Conservation (phyloP, 2,797 vertebrate species). For the Clamator glandarius region DNA sequence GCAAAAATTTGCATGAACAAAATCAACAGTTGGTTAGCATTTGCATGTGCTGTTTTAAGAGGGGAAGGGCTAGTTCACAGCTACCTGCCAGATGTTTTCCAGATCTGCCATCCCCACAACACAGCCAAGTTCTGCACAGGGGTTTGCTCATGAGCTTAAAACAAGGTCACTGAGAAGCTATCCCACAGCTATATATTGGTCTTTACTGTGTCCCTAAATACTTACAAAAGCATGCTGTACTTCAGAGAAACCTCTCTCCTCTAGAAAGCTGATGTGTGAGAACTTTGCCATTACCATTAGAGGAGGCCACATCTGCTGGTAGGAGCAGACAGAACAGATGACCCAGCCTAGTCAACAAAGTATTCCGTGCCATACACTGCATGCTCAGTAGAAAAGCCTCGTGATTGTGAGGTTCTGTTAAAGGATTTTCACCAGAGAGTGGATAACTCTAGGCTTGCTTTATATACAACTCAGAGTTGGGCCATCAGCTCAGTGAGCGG, state of each 20-base stretch:
- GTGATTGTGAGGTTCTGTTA: too few species aligned
- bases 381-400: too few species aligned
- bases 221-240: neutral
- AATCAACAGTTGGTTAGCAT: slow-evolving; percentile 10
- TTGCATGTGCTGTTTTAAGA: slow-evolving; percentile 11
- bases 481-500: too few species aligned
- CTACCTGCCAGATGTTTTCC: neutral
- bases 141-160: neutral
- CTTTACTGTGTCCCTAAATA: neutral
- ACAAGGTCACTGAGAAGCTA: neutral
- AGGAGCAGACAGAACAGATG: too few species aligned
- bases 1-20: slow-evolving; percentile 27
- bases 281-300: neutral
- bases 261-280: fast-evolving
- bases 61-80: neutral
- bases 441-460: too few species aligned
- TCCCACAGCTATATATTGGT: neutral
- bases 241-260: too few species aligned
- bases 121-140: neutral
- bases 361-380: too few species aligned
- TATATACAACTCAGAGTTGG: too few species aligned
- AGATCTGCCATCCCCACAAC: neutral
- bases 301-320: too few species aligned
- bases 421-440: too few species aligned
- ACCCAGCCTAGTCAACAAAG: too few species aligned